Conservation (phyloP, 92 coral and sea anemone genomes). For the Bergia sp. region DNA sequence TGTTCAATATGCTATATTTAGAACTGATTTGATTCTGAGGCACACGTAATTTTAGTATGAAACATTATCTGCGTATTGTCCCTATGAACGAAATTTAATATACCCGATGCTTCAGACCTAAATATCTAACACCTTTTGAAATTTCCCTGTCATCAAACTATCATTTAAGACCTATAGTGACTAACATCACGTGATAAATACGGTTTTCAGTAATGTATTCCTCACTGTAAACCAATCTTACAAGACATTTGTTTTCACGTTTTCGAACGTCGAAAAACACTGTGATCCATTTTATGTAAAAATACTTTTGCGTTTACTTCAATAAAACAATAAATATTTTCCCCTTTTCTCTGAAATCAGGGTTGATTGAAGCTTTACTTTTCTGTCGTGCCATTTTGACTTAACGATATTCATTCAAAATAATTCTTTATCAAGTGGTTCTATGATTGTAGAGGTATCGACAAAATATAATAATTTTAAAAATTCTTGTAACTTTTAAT, state of each 20-base stretch:
- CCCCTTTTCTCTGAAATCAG: neutral
- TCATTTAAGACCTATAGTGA: neutral
- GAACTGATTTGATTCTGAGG: neutral
- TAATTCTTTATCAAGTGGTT: too few species aligned
- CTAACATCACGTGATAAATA: neutral
- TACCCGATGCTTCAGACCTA: neutral
- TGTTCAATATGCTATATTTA: too few species aligned
- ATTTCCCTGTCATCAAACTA: too few species aligned
- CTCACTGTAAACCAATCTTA: neutral
- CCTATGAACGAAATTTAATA: neutral
- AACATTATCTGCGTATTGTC: neutral
- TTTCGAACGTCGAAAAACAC: too few species aligned
- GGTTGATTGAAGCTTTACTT: neutral
- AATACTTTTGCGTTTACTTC: neutral
- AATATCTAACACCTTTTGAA: too few species aligned
- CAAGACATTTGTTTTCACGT: neutral
- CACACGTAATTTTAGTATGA: neutral
- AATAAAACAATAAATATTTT: too few species aligned
- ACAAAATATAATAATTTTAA: too few species aligned
- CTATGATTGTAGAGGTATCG: neutral
- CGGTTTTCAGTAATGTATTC: too few species aligned
- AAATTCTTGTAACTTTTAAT: too few species aligned
- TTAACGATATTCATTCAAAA: too few species aligned
- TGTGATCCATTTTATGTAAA: too few species aligned
- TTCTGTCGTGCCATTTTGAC: neutral